phyloP scores from a whole-genome alignment of 2,113 vertebrate species.

The Chitala chitala region DNA sequence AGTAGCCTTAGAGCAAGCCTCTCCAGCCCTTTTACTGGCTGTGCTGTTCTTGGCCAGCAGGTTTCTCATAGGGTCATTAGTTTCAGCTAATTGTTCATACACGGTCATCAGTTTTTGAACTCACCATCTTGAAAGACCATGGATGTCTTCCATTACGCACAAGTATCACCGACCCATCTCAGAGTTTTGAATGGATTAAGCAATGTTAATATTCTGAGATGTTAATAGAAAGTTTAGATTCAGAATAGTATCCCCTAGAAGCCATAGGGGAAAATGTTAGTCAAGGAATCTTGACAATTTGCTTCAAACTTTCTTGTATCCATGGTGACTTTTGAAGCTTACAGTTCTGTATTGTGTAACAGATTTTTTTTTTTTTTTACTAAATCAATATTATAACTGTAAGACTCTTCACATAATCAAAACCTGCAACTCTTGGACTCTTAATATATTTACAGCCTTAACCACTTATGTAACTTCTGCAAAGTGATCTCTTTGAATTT shows the following conservation, averaged over 20 bases:
- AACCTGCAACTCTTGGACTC: no score
- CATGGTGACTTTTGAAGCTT: no score
- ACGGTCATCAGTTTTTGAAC: not conserved
- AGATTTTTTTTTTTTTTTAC: no score
- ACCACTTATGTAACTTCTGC: no score
- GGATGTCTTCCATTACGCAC: not conserved
- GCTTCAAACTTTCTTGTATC: no score
- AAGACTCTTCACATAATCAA: no score
- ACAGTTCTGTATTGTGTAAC: no score
- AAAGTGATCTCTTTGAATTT: not conserved
- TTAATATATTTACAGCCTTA: no score
- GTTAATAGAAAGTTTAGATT: not conserved
- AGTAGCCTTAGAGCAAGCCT: no score
- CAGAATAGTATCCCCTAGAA: not conserved
- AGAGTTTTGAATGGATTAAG: not conserved
- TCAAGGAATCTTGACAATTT: not conserved
- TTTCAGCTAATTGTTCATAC: not conserved
- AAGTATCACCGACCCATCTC: not conserved
- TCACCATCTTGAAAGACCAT: not conserved
- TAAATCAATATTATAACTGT: no score
- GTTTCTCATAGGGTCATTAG: not conserved
- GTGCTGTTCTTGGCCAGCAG: no score
- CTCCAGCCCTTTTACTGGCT: no score
- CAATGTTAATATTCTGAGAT: not conserved
- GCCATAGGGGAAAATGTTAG: not conserved